Conservation (phyloP, 2,888 invertebrate genomes). For the Odontothrips loti region DNA sequence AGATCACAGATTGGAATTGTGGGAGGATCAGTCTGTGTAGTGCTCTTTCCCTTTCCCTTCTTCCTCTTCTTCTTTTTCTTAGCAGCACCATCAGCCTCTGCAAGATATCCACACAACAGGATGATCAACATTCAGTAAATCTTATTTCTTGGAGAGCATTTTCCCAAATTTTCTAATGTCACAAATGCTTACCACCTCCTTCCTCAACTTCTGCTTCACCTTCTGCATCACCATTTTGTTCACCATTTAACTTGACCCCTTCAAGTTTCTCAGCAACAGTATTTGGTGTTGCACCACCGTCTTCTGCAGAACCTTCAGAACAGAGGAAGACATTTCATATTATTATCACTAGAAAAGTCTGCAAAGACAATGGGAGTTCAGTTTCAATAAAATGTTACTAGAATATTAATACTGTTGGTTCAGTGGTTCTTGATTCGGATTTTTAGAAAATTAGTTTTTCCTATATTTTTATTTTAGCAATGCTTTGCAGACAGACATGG, state of each 20-base stretch:
- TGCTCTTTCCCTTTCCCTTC: slow-evolving; percentile 35
- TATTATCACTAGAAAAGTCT: not conserved
- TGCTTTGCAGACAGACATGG: too few relatives aligned
- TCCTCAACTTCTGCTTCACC: not conserved
- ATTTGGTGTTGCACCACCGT: not conserved
- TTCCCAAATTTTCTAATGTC: too few relatives aligned
- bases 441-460: too few relatives aligned
- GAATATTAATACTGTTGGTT: too few relatives aligned
- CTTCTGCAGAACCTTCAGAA: not conserved
- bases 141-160: too few relatives aligned
- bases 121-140: too few relatives aligned
- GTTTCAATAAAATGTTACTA: not conserved
- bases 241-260: slow-evolving; percentile 39
- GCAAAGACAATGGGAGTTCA: not conserved
- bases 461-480: too few relatives aligned
- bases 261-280: not conserved
- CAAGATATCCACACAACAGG: slow-evolving; percentile 38
- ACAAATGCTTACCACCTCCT: too few relatives aligned
- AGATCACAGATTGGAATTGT: slow-evolving; percentile 80
- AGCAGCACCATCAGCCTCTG: slow-evolving; percentile 40
- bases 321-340: not conserved
- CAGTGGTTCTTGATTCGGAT: too few relatives aligned
- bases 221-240: slow-evolving; percentile 22
- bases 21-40: slow-evolving; percentile 72
- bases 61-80: slow-evolving; percentile 34